Conservation (phyloP, 1,140 invertebrate genomes). For the Cyclargus thomasi region DNA sequence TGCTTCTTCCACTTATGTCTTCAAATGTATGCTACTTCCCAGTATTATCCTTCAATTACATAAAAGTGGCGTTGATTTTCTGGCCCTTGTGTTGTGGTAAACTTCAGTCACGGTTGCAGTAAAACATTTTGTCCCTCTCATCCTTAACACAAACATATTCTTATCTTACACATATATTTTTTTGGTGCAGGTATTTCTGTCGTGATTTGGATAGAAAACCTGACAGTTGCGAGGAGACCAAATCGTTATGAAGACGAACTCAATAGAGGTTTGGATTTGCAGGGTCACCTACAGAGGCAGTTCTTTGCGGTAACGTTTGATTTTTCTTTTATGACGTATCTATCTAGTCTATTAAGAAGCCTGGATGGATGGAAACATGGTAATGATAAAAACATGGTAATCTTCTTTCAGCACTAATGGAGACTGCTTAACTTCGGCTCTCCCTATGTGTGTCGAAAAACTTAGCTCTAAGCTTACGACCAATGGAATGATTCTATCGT, state of each 20-base stretch:
- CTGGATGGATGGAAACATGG: background rate
- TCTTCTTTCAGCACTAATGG: background rate
- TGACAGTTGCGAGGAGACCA: background rate
- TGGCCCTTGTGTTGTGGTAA: no score
- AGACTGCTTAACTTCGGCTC: no score
- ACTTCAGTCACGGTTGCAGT: background rate
- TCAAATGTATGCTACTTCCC: no score
- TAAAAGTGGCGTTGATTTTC: no score
- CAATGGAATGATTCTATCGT: background rate
- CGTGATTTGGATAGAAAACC: background rate
- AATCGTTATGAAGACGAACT: background rate
- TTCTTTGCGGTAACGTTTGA: background rate
- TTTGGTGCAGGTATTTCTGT: background rate
- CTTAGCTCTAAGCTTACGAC: no score
- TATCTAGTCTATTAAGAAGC: background rate
- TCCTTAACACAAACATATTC: no score
- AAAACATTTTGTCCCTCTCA: background rate
- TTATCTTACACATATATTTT: background rate
- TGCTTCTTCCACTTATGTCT: no score
- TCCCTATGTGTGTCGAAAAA: no score
- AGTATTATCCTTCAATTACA: no score
- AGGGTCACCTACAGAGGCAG: background rate
- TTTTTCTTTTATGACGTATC: background rate
- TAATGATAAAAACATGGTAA: background rate
- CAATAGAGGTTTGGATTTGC: background rate